These are phyloP conservation scores for Pteropus rufus DNA, from an alignment of 2,797 vertebrate species.

Conservation along the genomic window DNA sequence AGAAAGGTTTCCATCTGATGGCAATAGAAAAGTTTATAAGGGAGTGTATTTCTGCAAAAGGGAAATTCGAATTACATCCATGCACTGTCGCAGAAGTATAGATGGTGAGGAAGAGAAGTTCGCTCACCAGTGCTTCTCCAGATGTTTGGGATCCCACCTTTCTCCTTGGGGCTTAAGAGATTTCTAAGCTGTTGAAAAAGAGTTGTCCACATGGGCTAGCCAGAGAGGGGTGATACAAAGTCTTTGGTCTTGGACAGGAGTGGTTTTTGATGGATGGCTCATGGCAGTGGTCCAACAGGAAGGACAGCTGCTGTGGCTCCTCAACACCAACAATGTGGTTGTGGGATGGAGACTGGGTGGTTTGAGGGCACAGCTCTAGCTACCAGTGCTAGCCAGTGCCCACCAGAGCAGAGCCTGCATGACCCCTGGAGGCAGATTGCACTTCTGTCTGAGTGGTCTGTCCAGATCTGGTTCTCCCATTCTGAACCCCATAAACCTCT, in stretches of 20 bases:
- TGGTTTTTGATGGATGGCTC: neutral
- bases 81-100: neutral
- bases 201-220: neutral
- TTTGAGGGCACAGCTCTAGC: neutral
- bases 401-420: neutral
- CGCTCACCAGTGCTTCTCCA: neutral
- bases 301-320: neutral
- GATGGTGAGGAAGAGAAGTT: neutral
- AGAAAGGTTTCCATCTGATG: neutral
- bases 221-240: neutral
- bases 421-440: neutral
- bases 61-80: neutral
- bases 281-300: neutral
- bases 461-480: neutral
- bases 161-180: neutral
- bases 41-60: neutral
- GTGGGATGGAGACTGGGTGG: neutral
- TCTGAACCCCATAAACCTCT: neutral
- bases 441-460: neutral
- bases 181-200: neutral
- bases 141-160: neutral
- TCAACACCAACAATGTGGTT: neutral
- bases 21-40: neutral
- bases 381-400: neutral
- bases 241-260: neutral